Evolutionary conservation across 2,888 invertebrate species (phyloP), one percentile per base, ranked within the genome.

Genomic region (Ectemnius lituratus): DNA sequence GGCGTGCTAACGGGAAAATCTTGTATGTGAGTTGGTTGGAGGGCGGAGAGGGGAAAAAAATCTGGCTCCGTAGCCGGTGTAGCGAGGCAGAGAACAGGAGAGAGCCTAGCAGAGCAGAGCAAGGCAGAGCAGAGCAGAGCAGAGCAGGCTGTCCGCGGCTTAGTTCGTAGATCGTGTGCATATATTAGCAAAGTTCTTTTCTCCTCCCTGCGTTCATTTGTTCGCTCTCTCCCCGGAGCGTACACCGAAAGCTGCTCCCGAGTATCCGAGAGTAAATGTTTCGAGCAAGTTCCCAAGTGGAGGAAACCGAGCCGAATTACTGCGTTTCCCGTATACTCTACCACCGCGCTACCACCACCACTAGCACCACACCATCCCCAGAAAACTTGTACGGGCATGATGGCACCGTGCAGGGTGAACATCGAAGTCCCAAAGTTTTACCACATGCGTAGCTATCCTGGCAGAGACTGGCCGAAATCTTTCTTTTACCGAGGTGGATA

Each of bases 171-270:
- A 52, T 67, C 47, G 47, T 27, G 52, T 23, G 72, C 67, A 64
- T 67, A 72, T 67, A 75, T 72, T 72, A 75, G 70, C 56, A 52
- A 72, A 64, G 64, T 71, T 65, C 62, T 70, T 73, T 62, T 70
- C 62, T 73, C 66, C 68, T 68, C 66, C 57, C 67, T 47, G 57
- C 59, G 62, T 68, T 65, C 65, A 66, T 70, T 73, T 76, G 71
- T 76, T 66, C 37, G 52, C 63, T 58, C 13, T 27, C 28, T 47
- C 49, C 62, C 58, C 45, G 63, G 49, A 37, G 37, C 52, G 14
- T 37, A 14, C 46, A 56, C 11, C 62, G 58, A 16, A 45, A 67
- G 56, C 56, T 70, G 47, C 64, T 57, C 56, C 20, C 57, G 67
- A 59, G 57, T 45, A 73, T 76, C 66, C 37, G 37, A 67, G 70